Evolutionary conservation across 2,888 invertebrate species (phyloP), one percentile per base, ranked within the genome.

Genomic region (Lasioglossum morio): DNA sequence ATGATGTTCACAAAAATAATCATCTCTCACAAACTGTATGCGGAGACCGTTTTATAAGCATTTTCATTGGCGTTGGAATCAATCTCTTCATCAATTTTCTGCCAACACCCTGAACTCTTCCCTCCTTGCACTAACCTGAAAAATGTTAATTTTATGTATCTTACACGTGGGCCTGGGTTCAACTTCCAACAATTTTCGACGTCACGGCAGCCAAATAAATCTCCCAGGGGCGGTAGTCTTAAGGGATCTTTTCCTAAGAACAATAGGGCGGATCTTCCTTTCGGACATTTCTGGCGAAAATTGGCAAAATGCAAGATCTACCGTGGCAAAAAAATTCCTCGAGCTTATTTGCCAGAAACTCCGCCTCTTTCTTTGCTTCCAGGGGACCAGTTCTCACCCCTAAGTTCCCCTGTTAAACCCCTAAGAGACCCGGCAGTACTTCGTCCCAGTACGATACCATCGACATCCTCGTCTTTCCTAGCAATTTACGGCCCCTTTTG

Each of bases 401-500:
- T 66, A 66, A 66, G 53, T 80, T 34, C 34, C 3, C 78, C 77
- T 57, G 75, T 74, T 70, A 77, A 84, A 86, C 76, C 79, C 81
- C 75, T 27, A n/a, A 70, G 57, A 81, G 86, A 82, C 81, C 80
- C 48, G 60, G 70, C 81, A 74, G 34, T 7, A 30, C 60, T 27
- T 63, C 30, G 60, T n/a, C 30, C 60, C 30, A 16, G 76, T 63
- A 79, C 79, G 92, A 90, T 93, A 91, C 81, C 87, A 89, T 92
- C 89, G 87, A 84, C 74, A 78, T 87, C 77, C 84, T 75, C 79
- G 82, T 57, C 79, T 88, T 89, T 88, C 87, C 84, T 82, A 88
- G 83, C 88, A 90, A 92, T 92, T 91, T 91, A 89, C 87, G 80
- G 83, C 77, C 86, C 86, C 89, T 89, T 90, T 93, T 92, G 91